These are phyloP conservation scores for Heliconius aoede DNA, from an alignment of 2,888 invertebrate species.

Conservation along the genomic window DNA sequence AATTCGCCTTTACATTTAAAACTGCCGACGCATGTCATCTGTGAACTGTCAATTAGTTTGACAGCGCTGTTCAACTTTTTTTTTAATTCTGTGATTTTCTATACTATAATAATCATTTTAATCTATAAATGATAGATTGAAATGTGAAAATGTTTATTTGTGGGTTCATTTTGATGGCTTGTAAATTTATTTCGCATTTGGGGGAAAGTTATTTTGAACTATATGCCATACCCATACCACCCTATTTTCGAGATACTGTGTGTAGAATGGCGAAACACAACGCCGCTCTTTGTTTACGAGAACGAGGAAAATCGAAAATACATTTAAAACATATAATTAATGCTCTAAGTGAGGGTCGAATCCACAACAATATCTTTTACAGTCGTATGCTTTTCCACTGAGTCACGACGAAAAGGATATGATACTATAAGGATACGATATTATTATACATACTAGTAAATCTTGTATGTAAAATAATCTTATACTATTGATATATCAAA, in stretches of 20 bases:
- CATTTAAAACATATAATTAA: not conserved
- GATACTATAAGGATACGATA: too few species aligned
- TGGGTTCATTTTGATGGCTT: not conserved
- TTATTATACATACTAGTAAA: too few species aligned
- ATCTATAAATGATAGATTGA: not conserved
- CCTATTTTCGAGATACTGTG: not conserved
- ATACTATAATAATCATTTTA: not conserved
- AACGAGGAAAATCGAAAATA: not conserved
- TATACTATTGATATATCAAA: not conserved
- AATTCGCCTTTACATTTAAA: constrained; percentile 16
- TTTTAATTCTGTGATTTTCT: not conserved
- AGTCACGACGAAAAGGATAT: not conserved
- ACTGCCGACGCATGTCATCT: constrained; percentile 27
- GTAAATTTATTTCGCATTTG: not conserved
- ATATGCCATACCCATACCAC: too few species aligned
- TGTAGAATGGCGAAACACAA: not conserved
- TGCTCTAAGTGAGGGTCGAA: not conserved
- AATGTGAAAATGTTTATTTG: not conserved
- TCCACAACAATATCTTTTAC: too few species aligned
- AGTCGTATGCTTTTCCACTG: too few species aligned
- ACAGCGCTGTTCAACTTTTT: constrained; percentile 52
- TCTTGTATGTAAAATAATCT: not conserved
- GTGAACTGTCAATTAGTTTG: constrained; percentile 24
- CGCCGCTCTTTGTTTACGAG: not conserved
- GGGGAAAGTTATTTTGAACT: too few species aligned